phyloP scores from a whole-genome alignment of 2,888 invertebrate genomes.

The Desoria tigrina region DNA sequence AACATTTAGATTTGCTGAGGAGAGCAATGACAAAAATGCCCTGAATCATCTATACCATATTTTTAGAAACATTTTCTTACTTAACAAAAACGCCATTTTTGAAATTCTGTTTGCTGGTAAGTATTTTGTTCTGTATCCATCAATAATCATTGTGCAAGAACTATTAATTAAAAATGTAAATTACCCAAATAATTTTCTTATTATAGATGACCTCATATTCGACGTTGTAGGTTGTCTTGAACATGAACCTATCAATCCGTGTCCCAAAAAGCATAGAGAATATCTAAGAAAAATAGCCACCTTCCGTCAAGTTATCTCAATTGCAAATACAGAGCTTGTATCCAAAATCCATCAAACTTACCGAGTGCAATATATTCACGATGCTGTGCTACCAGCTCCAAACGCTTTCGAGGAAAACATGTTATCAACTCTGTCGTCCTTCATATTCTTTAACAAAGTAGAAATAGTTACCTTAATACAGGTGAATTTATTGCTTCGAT shows the following conservation, averaged over 20 bases:
- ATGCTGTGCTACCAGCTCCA: slow-evolving; percentile 97
- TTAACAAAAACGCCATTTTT: slow-evolving; percentile 95
- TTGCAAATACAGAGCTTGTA: slow-evolving; percentile 88
- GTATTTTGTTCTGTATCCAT: background rate
- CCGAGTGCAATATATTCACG: slow-evolving; percentile 98
- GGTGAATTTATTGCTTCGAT: slow-evolving; percentile 57
- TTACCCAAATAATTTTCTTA: background rate
- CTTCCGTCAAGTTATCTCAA: slow-evolving; percentile 91
- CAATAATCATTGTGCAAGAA: no score
- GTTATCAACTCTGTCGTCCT: slow-evolving; percentile 94
- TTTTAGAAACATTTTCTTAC: slow-evolving; percentile 96
- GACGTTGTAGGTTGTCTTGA: slow-evolving; percentile 98
- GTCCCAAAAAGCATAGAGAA: slow-evolving; percentile 91
- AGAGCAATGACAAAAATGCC: slow-evolving; percentile 90
- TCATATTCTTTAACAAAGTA: slow-evolving; percentile 99
- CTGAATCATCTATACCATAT: slow-evolving; percentile 95
- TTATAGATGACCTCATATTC: slow-evolving; percentile 82
- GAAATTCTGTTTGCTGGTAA: slow-evolving; percentile 91
- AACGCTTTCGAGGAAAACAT: slow-evolving; percentile 96
- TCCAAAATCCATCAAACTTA: slow-evolving; percentile 99
- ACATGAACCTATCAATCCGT: slow-evolving; percentile 84
- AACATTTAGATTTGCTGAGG: slow-evolving; percentile 96
- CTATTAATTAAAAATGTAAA: background rate
- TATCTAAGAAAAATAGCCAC: slow-evolving; percentile 90
- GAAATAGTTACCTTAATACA: slow-evolving; percentile 95